phyloP scores from a whole-genome alignment of 2,113 vertebrate species.

The Macquaria ambigua region DNA sequence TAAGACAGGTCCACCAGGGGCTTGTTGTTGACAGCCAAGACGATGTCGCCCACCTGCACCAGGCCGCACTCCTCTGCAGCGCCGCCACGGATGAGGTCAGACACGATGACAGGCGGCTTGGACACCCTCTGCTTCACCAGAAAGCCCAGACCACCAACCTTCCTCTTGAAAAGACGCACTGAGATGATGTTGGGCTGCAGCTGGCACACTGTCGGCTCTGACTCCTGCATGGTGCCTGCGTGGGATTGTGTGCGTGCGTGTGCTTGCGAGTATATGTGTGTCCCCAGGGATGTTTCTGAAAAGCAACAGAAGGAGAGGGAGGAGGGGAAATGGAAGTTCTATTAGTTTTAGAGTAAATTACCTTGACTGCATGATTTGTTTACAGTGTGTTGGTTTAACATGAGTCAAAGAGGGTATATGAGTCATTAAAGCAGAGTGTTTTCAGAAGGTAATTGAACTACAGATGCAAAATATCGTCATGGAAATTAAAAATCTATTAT shows the following conservation, averaged over 20 bases:
- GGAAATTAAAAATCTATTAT: slow-evolving; percentile 40
- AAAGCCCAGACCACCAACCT: slow-evolving; percentile 95
- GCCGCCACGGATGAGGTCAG: slow-evolving; percentile 94
- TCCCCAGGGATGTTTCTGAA: slow-evolving; percentile 74
- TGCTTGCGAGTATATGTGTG: slow-evolving; percentile 19
- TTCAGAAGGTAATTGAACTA: slow-evolving; percentile 28
- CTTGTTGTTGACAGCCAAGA: slow-evolving; percentile 94
- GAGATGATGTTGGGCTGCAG: slow-evolving; percentile 99
- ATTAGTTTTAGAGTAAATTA: slow-evolving; percentile 59
- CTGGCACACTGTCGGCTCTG: slow-evolving; percentile 92
- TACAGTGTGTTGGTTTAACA: slow-evolving; percentile 47
- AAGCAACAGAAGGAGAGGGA: slow-evolving; percentile 47
- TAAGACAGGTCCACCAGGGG: slow-evolving; percentile 95
- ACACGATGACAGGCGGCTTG: slow-evolving; percentile 96
- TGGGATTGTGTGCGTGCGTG: slow-evolving; percentile 8
- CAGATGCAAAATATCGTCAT: slow-evolving; percentile 26
- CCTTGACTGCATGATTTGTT: slow-evolving; percentile 50
- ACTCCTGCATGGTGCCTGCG: slow-evolving; percentile 90
- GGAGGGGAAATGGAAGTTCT: slow-evolving; percentile 34
- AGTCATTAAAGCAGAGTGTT: slow-evolving; percentile 47
- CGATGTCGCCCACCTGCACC: slow-evolving; percentile 96
- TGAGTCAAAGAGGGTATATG: slow-evolving; percentile 37
- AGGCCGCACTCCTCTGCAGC: slow-evolving; percentile 96
- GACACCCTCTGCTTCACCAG: slow-evolving; percentile 95
- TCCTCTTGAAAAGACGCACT: slow-evolving; percentile 95